Percentiles rank a stretch among this genome's conserved stretches.
Conservation (phyloP, 2,888 invertebrate genomes). For the Napeogenes sylphis region DNA sequence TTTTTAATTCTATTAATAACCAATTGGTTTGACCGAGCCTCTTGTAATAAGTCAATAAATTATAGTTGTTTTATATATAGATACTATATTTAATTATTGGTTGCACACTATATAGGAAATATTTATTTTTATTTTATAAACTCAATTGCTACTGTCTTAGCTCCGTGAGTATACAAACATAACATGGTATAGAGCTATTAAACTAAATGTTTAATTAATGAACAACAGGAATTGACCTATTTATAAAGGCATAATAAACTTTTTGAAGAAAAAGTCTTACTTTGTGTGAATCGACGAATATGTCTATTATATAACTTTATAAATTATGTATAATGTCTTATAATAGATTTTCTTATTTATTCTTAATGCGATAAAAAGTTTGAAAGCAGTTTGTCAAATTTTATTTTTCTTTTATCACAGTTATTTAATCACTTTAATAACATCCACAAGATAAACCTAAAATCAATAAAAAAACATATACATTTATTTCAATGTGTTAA, state of each 20-base stretch:
- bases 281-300: not conserved
- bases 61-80: conserved; percentile 12
- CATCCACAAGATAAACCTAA: no score
- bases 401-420: no score
- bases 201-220: not conserved
- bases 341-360: not conserved
- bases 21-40: conserved; percentile 14
- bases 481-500: no score
- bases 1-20: conserved; percentile 15
- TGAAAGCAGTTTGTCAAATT: not conserved
- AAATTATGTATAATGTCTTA: not conserved
- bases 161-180: not conserved
- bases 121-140: conserved; percentile 8
- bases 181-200: not conserved
- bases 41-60: conserved; percentile 10
- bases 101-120: conserved; percentile 15
- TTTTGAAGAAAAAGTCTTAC: not conserved
- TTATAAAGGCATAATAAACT: conserved; percentile 1
- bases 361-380: not conserved
- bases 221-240: conserved; percentile 2
- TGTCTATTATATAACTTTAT: not conserved
- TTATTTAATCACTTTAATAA: no score
- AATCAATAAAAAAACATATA: no score
- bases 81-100: conserved; percentile 14
- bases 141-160: not conserved